Evolutionary conservation across 2,797 vertebrate genomes (phyloP).

Genomic region (Chrosomus eos): DNA sequence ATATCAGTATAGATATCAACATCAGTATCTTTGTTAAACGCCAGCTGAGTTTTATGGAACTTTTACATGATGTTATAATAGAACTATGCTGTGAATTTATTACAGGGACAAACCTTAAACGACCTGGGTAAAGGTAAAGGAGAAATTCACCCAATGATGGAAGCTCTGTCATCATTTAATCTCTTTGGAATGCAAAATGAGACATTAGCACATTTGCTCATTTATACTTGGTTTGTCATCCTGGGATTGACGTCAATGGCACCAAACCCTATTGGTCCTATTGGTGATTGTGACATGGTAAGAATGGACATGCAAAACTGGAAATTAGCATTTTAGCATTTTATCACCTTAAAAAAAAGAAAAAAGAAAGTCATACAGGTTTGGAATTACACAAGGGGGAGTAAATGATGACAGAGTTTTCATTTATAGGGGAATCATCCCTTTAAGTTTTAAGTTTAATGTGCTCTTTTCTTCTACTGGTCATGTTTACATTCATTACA

Average conservation of each 20-base stretch:
- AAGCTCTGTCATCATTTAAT: background rate
- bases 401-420: constrained; percentile 3
- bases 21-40: background rate
- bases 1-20: background rate
- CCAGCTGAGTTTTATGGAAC: background rate
- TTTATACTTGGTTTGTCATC: background rate
- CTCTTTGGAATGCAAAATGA: background rate
- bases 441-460: constrained; percentile 47
- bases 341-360: background rate
- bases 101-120: background rate
- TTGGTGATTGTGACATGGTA: background rate
- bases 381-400: background rate
- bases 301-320: background rate
- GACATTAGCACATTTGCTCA: constrained; percentile 1
- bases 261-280: background rate
- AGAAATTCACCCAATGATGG: background rate
- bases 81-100: background rate
- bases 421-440: background rate
- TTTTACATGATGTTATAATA: background rate
- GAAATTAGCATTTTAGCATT: background rate
- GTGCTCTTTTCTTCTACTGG: constrained; percentile 61
- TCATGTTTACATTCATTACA: constrained; percentile 66
- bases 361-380: background rate
- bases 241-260: background rate
- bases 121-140: background rate